phyloP scores from a whole-genome alignment of 2,113 vertebrate species.

The Xenopus laevis region DNA sequence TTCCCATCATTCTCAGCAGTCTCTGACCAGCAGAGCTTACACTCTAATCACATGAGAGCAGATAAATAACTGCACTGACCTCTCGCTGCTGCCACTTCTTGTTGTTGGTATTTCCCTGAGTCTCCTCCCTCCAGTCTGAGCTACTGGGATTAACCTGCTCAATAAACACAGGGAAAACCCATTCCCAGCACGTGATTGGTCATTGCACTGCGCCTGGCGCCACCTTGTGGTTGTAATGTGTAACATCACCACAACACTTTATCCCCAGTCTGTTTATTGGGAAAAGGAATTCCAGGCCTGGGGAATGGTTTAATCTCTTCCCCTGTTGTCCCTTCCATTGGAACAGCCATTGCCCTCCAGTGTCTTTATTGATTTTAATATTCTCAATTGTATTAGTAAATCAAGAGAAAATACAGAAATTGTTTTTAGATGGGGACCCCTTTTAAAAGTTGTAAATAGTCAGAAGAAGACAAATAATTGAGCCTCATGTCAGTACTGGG shows the following conservation, averaged over 20 bases:
- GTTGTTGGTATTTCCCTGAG: not conserved
- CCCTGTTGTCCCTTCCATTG: no score
- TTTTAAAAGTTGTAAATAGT: no score
- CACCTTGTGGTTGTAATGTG: not conserved
- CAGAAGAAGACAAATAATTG: no score
- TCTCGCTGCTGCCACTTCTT: not conserved
- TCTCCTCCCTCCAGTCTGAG: not conserved
- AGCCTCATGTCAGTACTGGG: no score
- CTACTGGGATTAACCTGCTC: constrained; percentile 17
- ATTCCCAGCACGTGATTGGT: constrained; percentile 11
- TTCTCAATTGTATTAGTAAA: no score
- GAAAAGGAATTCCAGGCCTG: no score
- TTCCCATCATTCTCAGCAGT: not conserved
- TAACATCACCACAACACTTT: not conserved
- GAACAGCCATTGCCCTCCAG: no score
- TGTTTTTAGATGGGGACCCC: no score
- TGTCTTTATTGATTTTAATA: no score
- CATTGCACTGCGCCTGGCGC: not conserved
- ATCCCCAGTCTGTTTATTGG: no score
- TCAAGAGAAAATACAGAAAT: no score
- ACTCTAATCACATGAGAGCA: not conserved
- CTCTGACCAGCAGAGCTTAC: not conserved
- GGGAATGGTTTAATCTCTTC: no score
- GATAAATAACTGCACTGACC: not conserved
- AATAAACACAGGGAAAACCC: constrained; percentile 8